Conservation (phyloP, 2,888 invertebrate species). For the Tetragonisca angustula region DNA sequence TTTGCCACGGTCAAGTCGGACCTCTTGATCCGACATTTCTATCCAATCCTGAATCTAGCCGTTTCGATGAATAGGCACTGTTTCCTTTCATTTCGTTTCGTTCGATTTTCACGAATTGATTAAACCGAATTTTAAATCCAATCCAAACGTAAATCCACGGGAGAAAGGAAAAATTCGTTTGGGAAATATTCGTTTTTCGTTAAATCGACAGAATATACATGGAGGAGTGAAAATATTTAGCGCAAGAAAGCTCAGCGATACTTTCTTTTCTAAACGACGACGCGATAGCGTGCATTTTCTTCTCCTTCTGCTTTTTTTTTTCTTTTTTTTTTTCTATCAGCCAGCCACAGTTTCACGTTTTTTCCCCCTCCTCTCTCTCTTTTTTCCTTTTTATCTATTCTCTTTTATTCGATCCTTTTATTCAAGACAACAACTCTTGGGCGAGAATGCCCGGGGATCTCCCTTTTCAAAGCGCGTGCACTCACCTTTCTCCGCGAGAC, state of each 20-base stretch:
- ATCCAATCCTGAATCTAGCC: not conserved
- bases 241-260: not conserved
- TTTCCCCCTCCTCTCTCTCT: not conserved
- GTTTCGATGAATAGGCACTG: too few relatives aligned
- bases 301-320: not conserved
- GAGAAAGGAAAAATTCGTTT: too few relatives aligned
- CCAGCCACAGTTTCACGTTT: not conserved
- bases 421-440: not conserved
- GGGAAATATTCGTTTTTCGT: not conserved
- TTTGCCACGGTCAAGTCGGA: constrained; percentile 30
- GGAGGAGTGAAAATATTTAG: not conserved
- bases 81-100: too few relatives aligned
- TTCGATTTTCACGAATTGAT: not conserved
- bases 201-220: not conserved
- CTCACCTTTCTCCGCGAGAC: not conserved
- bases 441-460: not conserved
- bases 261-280: not conserved
- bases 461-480: not conserved
- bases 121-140: too few relatives aligned
- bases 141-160: too few relatives aligned
- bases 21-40: not conserved
- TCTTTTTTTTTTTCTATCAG: not conserved
- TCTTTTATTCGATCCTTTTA: too few relatives aligned
- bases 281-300: not conserved
- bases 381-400: not conserved